phyloP scores from a whole-genome alignment of 2,113 vertebrate species.

The Phycodurus eques region DNA sequence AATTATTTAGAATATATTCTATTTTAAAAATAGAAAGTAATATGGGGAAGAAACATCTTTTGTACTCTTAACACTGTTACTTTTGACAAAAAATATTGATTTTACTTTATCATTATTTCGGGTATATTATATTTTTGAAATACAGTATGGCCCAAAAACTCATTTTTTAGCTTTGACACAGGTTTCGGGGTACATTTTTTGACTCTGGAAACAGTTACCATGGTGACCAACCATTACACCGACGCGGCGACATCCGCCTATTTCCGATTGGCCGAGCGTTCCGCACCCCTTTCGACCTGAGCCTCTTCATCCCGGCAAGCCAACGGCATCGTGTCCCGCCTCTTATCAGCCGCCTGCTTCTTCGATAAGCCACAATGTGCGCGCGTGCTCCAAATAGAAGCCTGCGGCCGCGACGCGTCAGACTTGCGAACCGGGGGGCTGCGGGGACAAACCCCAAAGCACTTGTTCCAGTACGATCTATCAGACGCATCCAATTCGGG shows the following conservation, averaged over 20 bases:
- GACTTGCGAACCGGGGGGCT: neutral
- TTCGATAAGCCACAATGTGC: constrained; percentile 58
- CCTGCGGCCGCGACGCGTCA: constrained; percentile 10
- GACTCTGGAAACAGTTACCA: neutral
- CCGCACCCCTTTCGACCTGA: constrained; percentile 55
- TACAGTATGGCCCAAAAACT: too few species aligned
- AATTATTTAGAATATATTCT: too few species aligned
- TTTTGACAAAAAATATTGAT: too few species aligned
- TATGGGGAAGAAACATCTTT: too few species aligned
- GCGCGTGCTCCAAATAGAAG: constrained; percentile 39
- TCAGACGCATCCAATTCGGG: neutral
- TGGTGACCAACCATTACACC: neutral
- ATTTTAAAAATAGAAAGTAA: too few species aligned
- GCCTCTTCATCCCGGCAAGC: constrained; percentile 53
- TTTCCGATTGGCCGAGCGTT: constrained; percentile 45
- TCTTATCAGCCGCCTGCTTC: constrained; percentile 59
- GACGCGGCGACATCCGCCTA: constrained; percentile 21
- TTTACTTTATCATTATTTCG: too few species aligned
- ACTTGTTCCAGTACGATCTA: neutral
- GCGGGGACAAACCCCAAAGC: neutral
- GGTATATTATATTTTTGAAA: too few species aligned
- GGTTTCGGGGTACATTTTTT: neutral
- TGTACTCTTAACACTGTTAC: too few species aligned
- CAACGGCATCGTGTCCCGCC: constrained; percentile 50
- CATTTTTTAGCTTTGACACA: neutral